These are phyloP conservation scores for Sphaerodactylus townsendi DNA, from an alignment of 2,113 vertebrate genomes.

Conservation along the genomic window DNA sequence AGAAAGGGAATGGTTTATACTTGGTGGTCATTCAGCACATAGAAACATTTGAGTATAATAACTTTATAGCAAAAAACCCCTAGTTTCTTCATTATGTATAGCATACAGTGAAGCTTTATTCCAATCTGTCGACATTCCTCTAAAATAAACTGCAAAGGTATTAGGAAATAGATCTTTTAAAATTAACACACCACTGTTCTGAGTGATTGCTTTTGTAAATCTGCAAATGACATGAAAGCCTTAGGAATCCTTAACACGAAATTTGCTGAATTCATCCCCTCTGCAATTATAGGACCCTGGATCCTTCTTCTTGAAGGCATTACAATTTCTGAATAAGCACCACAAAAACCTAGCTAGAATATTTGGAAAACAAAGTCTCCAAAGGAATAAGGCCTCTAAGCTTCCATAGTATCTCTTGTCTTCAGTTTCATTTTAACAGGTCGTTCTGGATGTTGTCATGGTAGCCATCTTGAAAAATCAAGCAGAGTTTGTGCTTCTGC, in stretches of 20 bases:
- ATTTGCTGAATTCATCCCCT: slow-evolving; percentile 2
- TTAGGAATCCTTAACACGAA: background rate
- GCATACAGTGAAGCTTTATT: background rate
- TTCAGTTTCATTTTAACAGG: background rate
- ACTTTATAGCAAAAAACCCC: background rate
- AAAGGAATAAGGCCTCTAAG: background rate
- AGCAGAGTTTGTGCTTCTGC: background rate
- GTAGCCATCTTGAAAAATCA: background rate
- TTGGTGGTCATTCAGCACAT: background rate
- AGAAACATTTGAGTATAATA: background rate
- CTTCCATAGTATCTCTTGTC: background rate
- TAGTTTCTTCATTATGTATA: background rate
- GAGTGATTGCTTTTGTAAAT: background rate
- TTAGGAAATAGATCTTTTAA: background rate
- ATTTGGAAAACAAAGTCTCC: too few relatives aligned
- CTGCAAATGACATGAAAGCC: background rate
- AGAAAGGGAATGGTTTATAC: too few relatives aligned
- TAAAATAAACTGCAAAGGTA: background rate
- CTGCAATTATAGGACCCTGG: background rate
- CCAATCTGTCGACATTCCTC: background rate
- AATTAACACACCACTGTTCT: background rate
- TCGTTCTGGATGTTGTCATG: slow-evolving; percentile 22
- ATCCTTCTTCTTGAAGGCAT: fast-evolving
- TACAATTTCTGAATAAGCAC: background rate
- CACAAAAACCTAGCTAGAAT: background rate